These are phyloP conservation scores for Drosophila anomelani DNA, from an alignment of 2,888 invertebrate genomes.

Conservation along the genomic window DNA sequence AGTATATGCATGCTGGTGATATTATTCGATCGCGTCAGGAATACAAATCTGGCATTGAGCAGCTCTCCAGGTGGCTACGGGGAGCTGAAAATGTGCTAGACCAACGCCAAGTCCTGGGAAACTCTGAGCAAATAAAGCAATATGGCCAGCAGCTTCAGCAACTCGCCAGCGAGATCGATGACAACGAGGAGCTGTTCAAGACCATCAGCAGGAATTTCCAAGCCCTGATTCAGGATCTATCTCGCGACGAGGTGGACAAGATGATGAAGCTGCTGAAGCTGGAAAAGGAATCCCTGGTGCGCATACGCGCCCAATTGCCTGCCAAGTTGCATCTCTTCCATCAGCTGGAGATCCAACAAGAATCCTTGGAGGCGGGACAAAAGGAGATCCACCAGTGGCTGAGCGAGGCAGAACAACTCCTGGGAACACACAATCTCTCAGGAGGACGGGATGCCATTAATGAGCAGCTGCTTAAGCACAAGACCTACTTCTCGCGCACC, in stretches of 20 bases:
- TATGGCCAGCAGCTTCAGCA: conserved; percentile 92
- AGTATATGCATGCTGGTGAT: conserved; percentile 95
- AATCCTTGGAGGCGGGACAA: conserved; percentile 94
- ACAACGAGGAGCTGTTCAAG: conserved; percentile 95
- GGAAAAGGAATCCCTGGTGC: conserved; percentile 94
- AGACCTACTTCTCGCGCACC: conserved; percentile 94
- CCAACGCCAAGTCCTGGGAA: conserved; percentile 89
- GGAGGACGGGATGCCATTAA: conserved; percentile 90
- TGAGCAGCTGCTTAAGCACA: conserved; percentile 91
- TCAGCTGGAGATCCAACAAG: conserved; percentile 94
- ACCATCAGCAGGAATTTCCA: conserved; percentile 96
- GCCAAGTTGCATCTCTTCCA: conserved; percentile 92
- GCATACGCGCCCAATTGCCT: conserved; percentile 92
- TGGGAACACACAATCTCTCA: conserved; percentile 87
- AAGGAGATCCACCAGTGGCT: conserved; percentile 94
- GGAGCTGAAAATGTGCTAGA: conserved; percentile 89
- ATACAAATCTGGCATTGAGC: conserved; percentile 90
- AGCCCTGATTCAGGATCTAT: conserved; percentile 93
- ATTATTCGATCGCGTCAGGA: conserved; percentile 92
- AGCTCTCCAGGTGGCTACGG: conserved; percentile 91
- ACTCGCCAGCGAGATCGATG: conserved; percentile 92
- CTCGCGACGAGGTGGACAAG: conserved; percentile 94
- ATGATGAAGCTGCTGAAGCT: conserved; percentile 95
- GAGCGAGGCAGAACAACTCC: conserved; percentile 91
- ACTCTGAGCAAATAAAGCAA: conserved; percentile 91